These are phyloP conservation scores for Argynnis bischoffii DNA, from an alignment of 2,888 invertebrate genomes.

Conservation along the genomic window DNA sequence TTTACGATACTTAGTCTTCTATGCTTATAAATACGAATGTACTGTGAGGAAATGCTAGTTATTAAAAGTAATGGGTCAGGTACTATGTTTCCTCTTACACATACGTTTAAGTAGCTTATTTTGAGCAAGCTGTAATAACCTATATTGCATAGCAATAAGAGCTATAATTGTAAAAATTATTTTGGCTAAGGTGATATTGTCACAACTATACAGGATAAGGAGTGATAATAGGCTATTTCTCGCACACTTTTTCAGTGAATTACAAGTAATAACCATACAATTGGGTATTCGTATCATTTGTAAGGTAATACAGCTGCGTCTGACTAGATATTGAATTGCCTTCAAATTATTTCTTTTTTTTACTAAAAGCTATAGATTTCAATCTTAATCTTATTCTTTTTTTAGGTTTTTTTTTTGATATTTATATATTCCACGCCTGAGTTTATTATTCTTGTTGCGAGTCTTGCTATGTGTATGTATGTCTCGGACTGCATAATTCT, in stretches of 20 bases:
- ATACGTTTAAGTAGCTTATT: constrained; percentile 23
- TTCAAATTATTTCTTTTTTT: neutral
- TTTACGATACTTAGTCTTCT: constrained; percentile 48
- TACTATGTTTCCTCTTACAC: constrained; percentile 32
- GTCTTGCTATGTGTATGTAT: no score
- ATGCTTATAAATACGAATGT: constrained; percentile 48
- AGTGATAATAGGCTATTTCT: constrained; percentile 38
- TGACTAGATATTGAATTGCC: constrained; percentile 8
- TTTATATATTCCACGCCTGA: no score
- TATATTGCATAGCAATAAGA: constrained; percentile 9
- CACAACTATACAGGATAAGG: constrained; percentile 29
- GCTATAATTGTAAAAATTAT: constrained; percentile 3
- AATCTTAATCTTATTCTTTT: no score
- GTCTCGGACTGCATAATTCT: no score
- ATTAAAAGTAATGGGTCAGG: constrained; percentile 48
- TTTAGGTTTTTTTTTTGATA: no score
- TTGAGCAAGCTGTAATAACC: constrained; percentile 19
- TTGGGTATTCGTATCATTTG: constrained; percentile 30
- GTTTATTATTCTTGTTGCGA: no score
- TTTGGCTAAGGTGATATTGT: constrained; percentile 6
- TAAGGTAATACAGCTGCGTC: constrained; percentile 8
- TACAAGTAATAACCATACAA: constrained; percentile 32
- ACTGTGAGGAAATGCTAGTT: constrained; percentile 45
- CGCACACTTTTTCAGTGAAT: constrained; percentile 38
- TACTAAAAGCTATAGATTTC: no score